Evolutionary conservation across 1,140 invertebrate species (phyloP).

Genomic region (Drosophila lacteicornis): DNA sequence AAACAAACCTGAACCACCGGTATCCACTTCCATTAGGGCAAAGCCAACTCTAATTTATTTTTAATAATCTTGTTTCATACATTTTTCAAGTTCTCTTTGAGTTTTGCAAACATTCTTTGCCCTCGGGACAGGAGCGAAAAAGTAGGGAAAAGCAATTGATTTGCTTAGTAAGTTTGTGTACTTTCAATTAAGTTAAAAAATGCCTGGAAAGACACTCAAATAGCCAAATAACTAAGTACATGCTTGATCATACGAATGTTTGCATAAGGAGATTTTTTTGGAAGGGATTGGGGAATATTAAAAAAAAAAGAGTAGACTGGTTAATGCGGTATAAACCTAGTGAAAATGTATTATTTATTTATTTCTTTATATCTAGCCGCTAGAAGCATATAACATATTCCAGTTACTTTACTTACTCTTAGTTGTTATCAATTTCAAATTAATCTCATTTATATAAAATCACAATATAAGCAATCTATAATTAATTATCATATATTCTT

Average conservation of each 20-base stretch:
- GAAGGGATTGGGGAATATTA: neutral
- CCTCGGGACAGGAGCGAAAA: constrained; percentile 19
- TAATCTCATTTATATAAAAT: too few relatives aligned
- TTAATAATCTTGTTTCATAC: constrained; percentile 68
- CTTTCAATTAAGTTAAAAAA: constrained; percentile 73
- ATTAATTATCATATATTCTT: neutral
- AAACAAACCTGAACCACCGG: constrained; percentile 35
- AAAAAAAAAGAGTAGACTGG: neutral
- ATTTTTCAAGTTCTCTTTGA: constrained; percentile 37
- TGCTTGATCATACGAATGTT: constrained; percentile 56
- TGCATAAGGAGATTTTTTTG: constrained; percentile 10
- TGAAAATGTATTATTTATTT: neutral
- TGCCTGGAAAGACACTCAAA: constrained; percentile 43
- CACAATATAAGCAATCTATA: too few relatives aligned
- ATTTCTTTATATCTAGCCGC: too few relatives aligned
- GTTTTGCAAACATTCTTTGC: constrained; percentile 55
- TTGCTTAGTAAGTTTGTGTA: constrained; percentile 70
- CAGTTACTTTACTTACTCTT: too few relatives aligned
- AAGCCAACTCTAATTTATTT: constrained; percentile 76
- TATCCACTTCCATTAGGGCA: constrained; percentile 44
- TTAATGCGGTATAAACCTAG: neutral
- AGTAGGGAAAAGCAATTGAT: constrained; percentile 43
- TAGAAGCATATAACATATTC: too few relatives aligned
- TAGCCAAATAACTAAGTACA: constrained; percentile 17
- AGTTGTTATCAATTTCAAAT: too few relatives aligned